Percentiles rank a stretch among this genome's conserved stretches.
Conservation (phyloP, 30 jellyfish, hydroid and myxozoan genomes). For the Aurelia sp. region DNA sequence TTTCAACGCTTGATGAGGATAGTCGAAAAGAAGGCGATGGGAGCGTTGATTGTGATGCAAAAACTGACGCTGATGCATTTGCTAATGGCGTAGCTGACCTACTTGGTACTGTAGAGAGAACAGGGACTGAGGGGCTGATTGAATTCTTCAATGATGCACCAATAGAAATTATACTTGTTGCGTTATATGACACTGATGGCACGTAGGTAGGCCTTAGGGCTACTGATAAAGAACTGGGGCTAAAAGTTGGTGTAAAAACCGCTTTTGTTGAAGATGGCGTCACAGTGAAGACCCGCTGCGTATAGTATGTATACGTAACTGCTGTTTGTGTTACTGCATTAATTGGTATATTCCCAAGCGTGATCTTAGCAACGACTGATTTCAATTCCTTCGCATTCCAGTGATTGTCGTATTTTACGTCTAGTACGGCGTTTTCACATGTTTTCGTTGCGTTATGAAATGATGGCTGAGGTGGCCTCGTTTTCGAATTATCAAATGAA, state of each 20-base stretch:
- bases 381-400: constrained; percentile 63
- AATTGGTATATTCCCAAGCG: constrained; percentile 55
- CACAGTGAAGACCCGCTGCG: constrained; percentile 12
- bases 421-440: constrained; percentile 73
- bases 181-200: background rate
- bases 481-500: constrained; percentile 37
- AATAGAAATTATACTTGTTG: background rate
- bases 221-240: constrained; percentile 5
- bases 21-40: background rate
- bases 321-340: constrained; percentile 29
- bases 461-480: constrained; percentile 63
- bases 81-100: background rate
- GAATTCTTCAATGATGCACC: background rate
- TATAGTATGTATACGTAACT: constrained; percentile 41
- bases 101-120: background rate
- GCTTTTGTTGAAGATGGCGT: background rate
- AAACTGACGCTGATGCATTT: background rate
- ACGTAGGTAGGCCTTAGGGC: background rate
- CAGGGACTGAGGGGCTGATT: background rate
- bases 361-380: constrained; percentile 50
- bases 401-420: constrained; percentile 39
- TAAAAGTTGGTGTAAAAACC: background rate
- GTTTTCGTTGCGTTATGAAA: constrained; percentile 6
- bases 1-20: background rate
- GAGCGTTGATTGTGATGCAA: background rate